Base-by-base conservation (phyloP, 2,113 vertebrate species). In the Saccopteryx bilineata region DNA sequence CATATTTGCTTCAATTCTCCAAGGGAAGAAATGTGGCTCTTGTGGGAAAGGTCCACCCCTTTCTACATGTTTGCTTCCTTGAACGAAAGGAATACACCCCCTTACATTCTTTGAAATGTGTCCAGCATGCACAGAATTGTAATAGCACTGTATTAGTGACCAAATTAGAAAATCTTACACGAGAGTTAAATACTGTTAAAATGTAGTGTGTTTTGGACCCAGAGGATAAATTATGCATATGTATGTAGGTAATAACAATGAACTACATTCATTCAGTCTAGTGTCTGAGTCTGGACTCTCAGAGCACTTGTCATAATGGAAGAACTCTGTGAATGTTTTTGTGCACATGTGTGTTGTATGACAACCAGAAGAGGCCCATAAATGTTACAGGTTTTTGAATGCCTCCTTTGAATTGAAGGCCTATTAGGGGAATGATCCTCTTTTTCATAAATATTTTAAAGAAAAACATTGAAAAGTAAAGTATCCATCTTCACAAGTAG, bases 61-160 rank as follows among this genome's bases (percentile, higher is more conserved):
- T 97, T 92, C 96, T 97, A 87, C 87, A 94, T 90, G 87, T 93
- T 97, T 97, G 89, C 65, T 95, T 98, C 97, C 93, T 96, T 97
- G 84, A 84, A 80, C 74, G 87, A 98, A 92, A 90, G 94, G 83
- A 26, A 80, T 91, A 95, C 97, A 88, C 74, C 54, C 96, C 96
- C 91, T 98, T 96, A 78, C 93, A 96, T 97, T 97, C 97, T 98
- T 95, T 96, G 90, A 98, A 98, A 98, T 83, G 80, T 89, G 91
- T 98, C 96, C 92, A 97, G 92, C 88, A 96, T 28, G 56, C 11
- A 91, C 69, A 84, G 86, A 97, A 97, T 91, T 94, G 88, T 91
- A 97, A 96, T 88, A 96, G 52, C 66, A 52, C 31, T 93, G 78
- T 84, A 31, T 61, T 91, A 95, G 17, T 66, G 24, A 54, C 8